Percentiles rank a stretch among this genome's conserved stretches.
Conservation (phyloP, 2,113 vertebrate species). For the Ascaphus truei region DNA sequence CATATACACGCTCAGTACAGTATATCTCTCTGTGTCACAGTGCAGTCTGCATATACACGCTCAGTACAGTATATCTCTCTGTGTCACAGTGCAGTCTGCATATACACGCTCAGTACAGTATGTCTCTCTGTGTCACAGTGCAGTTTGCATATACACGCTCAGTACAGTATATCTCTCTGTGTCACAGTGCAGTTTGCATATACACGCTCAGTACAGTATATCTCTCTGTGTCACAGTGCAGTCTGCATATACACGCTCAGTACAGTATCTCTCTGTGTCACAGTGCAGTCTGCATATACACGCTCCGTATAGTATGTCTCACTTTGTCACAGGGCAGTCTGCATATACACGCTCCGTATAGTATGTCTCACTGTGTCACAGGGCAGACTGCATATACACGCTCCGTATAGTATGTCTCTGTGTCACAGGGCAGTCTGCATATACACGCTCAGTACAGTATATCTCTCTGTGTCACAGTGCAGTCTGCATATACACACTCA, state of each 20-base stretch:
- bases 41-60: not conserved
- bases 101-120: conserved; percentile 89
- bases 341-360: conserved; percentile 87
- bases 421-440: conserved; percentile 85
- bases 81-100: conserved; percentile 85
- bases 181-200: not conserved
- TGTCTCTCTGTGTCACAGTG: conserved; percentile 75
- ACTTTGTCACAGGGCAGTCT: conserved; percentile 78
- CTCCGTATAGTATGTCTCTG: conserved; percentile 15
- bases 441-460: conserved; percentile 90
- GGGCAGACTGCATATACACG: not conserved
- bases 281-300: too few species aligned
- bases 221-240: conserved; percentile 76
- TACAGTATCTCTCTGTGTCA: conserved; percentile 91
- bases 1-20: conserved; percentile 89
- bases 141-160: conserved; percentile 85
- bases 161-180: conserved; percentile 86
- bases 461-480: conserved; percentile 73
- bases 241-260: conserved; percentile 86
- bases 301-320: conserved; percentile 52
- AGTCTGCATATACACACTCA: conserved; percentile 86
- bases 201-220: not conserved
- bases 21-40: conserved; percentile 64
- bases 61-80: conserved; percentile 17
- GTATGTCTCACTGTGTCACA: conserved; percentile 70